Evolutionary conservation across 2,113 vertebrate genomes (phyloP), one percentile per base, ranked within the genome.

Genomic region (Ibidorhyncha struthersii): DNA sequence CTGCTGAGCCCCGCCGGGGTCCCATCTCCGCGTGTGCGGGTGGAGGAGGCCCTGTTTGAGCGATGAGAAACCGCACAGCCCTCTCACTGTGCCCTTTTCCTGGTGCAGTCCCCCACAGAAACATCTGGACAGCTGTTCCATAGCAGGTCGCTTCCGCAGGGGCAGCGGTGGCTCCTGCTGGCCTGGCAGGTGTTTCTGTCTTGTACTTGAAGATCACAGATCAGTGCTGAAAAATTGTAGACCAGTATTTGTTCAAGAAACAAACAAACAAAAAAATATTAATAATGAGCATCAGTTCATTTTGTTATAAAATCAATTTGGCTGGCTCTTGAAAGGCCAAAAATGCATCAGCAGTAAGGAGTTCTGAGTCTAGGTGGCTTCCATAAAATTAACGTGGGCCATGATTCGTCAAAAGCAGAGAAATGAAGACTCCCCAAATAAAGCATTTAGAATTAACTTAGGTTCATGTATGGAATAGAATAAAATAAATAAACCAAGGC

Each of bases 311-410:
- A 66, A 30, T 74, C 23, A 29, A 2, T 36, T 45, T 49, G 56
- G 21, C 4, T 56, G 59, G 5, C 41, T 77, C 10, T 56, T 66
- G 40, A 29, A 72, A 47, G 16, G 36, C 16, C 17, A 12, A 58
- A 82, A 76, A 22, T 36, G 12, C 53, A 30, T 59, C 62, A 69
- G 25, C 36, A 20, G 2, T 71, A 49, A 61, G 21, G 23, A 67
- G 32, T 81, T 79, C 6, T 23, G 38, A n/a, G 22, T 70, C 7
- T 9, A 22, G 21, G 16, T 56, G 47, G 47, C 34, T 82, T 67
- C 14, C 2, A 2, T 86, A 29, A 43, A 63, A 13, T 58, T 83
- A 10, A 26, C 4, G 0, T 41, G 15, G 0, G 21, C 29, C 25
- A 16, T 1, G 0, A 8, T 71, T 84, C 4, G 26, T 71, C 25